phyloP scores from a whole-genome alignment of 2,888 invertebrate species.

The Drosophila anomelani region DNA sequence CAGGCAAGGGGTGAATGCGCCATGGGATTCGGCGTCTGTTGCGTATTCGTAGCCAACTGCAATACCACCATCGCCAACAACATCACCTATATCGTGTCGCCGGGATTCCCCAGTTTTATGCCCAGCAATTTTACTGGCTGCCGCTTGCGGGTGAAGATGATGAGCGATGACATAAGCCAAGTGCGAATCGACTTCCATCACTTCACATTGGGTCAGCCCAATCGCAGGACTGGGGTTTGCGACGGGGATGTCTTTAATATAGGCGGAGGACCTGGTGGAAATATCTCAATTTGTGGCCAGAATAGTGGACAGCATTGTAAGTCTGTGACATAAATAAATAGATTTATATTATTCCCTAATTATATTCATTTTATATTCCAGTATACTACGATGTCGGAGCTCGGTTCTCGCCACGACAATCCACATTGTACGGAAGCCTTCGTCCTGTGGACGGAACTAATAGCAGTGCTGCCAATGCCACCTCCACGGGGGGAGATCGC shows the following conservation, averaged over 20 bases:
- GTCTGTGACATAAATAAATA: constrained; percentile 63
- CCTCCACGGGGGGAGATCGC: constrained; percentile 48
- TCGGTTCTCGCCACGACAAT: constrained; percentile 70
- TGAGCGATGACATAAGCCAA: constrained; percentile 92
- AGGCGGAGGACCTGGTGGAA: constrained; percentile 86
- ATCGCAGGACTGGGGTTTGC: constrained; percentile 91
- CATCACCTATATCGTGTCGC: constrained; percentile 92
- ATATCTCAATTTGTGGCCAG: constrained; percentile 90
- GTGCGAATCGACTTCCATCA: constrained; percentile 93
- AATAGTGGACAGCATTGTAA: constrained; percentile 94
- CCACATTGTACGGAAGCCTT: constrained; percentile 67
- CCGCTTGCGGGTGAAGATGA: constrained; percentile 89
- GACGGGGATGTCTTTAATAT: constrained; percentile 90
- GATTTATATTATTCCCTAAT: not conserved
- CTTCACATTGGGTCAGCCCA: constrained; percentile 93
- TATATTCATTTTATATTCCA: constrained; percentile 34
- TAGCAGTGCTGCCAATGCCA: constrained; percentile 13
- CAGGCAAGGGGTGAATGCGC: constrained; percentile 91
- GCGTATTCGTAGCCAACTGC: constrained; percentile 91
- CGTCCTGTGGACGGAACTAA: constrained; percentile 59
- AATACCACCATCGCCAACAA: constrained; percentile 90
- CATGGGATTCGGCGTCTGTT: constrained; percentile 93
- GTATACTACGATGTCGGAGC: constrained; percentile 84
- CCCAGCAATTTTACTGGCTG: constrained; percentile 88
- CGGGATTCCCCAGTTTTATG: constrained; percentile 92